Conservation (phyloP, 2,888 invertebrate genomes). For the Papilio protenor region DNA sequence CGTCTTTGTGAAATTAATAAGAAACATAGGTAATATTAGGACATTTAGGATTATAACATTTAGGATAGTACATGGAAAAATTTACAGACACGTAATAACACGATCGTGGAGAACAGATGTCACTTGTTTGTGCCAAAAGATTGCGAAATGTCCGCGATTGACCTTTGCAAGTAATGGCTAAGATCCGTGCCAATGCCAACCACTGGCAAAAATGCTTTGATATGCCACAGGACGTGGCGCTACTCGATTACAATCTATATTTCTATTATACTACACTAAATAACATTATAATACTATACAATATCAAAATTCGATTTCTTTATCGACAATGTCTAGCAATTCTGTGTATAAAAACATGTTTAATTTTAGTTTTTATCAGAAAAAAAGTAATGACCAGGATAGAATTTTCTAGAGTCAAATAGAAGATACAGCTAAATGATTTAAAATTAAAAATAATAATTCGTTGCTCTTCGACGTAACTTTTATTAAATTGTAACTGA, state of each 20-base stretch:
- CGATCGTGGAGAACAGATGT: constrained; percentile 33
- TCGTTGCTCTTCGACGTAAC: no score
- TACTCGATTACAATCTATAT: constrained; percentile 14
- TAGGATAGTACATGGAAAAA: constrained; percentile 32
- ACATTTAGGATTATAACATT: no score
- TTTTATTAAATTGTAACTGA: no score
- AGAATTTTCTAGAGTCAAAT: background rate
- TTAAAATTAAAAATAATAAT: no score
- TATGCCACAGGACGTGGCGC: constrained; percentile 26
- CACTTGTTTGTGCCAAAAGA: constrained; percentile 42
- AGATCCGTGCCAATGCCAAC: constrained; percentile 67
- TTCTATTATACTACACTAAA: constrained; percentile 3
- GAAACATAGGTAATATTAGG: no score
- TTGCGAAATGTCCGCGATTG: constrained; percentile 59
- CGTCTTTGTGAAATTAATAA: no score
- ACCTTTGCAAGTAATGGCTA: constrained; percentile 53
- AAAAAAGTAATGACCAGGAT: background rate
- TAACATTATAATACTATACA: background rate
- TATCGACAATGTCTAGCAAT: background rate
- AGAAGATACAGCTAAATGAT: background rate
- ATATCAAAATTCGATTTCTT: background rate
- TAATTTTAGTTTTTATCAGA: no score
- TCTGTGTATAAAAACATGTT: background rate
- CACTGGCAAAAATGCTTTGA: constrained; percentile 46
- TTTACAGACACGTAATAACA: constrained; percentile 30